phyloP scores from a whole-genome alignment of 2,797 vertebrate genomes.

The Pseudochirops cupreus region DNA sequence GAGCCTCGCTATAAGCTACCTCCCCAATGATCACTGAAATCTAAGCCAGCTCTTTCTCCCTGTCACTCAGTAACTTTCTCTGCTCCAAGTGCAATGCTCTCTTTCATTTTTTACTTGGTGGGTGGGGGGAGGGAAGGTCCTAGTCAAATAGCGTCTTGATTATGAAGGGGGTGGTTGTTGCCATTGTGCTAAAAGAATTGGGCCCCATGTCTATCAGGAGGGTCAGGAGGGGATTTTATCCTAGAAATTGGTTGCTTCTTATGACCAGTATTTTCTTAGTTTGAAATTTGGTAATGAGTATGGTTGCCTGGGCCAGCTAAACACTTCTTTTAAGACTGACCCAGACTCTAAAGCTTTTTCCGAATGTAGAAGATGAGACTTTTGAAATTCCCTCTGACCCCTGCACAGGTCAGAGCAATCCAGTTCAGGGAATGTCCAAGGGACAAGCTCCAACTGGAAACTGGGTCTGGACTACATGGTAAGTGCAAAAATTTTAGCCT shows the following conservation, averaged over 20 bases:
- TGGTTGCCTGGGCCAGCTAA: neutral
- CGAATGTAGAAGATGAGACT: neutral
- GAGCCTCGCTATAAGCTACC: neutral
- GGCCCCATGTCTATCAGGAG: neutral
- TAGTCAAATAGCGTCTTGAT: conserved; percentile 17
- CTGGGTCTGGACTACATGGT: neutral
- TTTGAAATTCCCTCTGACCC: neutral
- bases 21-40: conserved; percentile 5
- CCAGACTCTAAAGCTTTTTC: neutral
- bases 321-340: neutral
- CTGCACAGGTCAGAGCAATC: neutral
- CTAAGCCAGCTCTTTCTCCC: conserved; percentile 1
- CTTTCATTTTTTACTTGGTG: neutral
- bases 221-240: neutral
- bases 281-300: neutral
- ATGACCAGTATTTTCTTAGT: neutral
- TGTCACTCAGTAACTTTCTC: conserved; percentile 53
- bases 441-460: neutral
- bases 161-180: neutral
- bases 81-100: neutral
- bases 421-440: neutral
- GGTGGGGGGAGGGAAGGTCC: neutral
- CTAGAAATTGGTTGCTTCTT: neutral
- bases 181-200: neutral
- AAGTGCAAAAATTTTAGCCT: neutral